Percentiles rank a stretch among this genome's conserved stretches.
Conservation (phyloP, 1,140 invertebrate genomes). For the Laupala kohalensis region DNA sequence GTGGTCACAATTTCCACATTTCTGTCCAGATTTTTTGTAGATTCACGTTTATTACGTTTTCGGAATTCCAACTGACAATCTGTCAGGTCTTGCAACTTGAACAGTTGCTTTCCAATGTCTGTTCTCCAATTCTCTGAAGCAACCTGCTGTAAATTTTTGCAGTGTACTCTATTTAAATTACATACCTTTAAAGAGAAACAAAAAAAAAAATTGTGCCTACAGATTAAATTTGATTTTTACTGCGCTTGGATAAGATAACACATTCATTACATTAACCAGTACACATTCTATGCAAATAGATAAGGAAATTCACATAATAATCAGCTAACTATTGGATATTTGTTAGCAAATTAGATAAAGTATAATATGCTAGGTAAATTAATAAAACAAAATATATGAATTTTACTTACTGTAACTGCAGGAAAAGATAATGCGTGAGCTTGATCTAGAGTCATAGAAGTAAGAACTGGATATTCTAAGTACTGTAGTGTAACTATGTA, state of each 20-base stretch:
- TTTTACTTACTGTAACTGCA: background rate
- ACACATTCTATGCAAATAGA: too few species aligned
- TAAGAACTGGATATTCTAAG: slow-evolving; percentile 13
- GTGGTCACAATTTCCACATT: background rate
- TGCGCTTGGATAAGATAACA: background rate
- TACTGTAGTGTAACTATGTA: slow-evolving; percentile 7
- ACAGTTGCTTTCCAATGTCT: background rate
- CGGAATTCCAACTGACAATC: slow-evolving; percentile 2
- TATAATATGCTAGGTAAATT: background rate
- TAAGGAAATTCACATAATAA: too few species aligned
- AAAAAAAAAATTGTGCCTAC: slow-evolving; percentile 3
- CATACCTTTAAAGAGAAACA: slow-evolving; percentile 11
- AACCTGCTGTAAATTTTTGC: slow-evolving; percentile 9
- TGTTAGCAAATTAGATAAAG: background rate
- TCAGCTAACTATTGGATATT: too few species aligned
- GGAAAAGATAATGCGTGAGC: background rate
- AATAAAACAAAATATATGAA: background rate
- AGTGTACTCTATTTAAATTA: slow-evolving; percentile 14
- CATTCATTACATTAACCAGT: background rate
- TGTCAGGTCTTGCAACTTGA: slow-evolving; percentile 2
- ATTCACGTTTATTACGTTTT: background rate
- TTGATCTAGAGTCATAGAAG: slow-evolving; percentile 12
- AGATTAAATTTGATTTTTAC: background rate
- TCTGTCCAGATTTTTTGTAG: background rate
- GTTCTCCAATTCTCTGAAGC: slow-evolving; percentile 1